These are phyloP conservation scores for Labrus mixtus DNA, from an alignment of 2,113 vertebrate genomes.

Conservation along the genomic window DNA sequence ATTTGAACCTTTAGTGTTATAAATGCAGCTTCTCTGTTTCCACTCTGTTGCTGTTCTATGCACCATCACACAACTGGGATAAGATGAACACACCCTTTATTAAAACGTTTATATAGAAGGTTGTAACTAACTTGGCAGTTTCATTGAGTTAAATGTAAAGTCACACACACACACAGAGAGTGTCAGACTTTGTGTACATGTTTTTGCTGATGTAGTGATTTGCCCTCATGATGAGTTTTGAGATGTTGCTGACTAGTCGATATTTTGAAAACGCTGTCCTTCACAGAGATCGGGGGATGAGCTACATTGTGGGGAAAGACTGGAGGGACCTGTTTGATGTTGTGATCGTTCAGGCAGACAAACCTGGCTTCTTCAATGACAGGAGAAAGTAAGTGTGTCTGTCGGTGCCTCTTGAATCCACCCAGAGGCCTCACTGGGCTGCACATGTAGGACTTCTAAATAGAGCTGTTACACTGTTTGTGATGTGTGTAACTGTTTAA, in stretches of 20 bases:
- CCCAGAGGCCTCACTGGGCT: conserved; percentile 7
- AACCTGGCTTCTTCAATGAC: conserved; percentile 97
- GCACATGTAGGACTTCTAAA: neutral
- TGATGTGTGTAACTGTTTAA: conserved; percentile 3
- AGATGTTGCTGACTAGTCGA: conserved; percentile 21
- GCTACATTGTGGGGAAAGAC: conserved; percentile 95
- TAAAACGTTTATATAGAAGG: neutral
- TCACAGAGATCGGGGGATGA: conserved; percentile 94
- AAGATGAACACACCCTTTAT: neutral
- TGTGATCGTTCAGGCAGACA: conserved; percentile 97
- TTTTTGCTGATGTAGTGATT: neutral
- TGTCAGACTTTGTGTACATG: neutral
- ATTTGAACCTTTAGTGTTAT: too few species aligned
- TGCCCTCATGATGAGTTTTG: conserved; percentile 1
- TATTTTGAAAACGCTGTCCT: conserved; percentile 17
- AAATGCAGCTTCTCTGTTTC: too few species aligned
- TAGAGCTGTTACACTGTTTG: neutral
- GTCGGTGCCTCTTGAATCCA: neutral
- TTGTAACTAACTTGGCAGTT: neutral
- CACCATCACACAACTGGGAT: neutral
- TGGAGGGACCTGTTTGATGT: conserved; percentile 98
- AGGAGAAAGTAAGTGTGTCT: conserved; percentile 89
- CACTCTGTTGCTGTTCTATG: too few species aligned
- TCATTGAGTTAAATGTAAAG: neutral
- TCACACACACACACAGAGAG: neutral